Evolutionary conservation across 2,797 vertebrate genomes (phyloP).

Genomic region (Picus viridis): DNA sequence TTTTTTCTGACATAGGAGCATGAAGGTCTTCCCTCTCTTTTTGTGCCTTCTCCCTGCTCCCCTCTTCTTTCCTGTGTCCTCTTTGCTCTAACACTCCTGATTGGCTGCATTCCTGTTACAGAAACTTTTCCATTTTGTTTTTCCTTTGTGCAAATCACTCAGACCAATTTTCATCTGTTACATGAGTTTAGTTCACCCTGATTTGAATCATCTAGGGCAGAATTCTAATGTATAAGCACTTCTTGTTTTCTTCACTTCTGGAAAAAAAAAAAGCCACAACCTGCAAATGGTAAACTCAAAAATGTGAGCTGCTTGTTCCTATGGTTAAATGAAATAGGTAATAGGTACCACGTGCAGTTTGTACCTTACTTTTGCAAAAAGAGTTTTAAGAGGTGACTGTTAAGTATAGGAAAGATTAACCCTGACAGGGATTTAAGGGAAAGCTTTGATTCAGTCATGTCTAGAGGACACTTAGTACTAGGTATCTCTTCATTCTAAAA

Average conservation of each 20-base stretch:
- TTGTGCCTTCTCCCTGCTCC: neutral
- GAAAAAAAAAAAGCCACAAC: too few species aligned
- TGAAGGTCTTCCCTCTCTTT: neutral
- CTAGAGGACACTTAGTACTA: neutral
- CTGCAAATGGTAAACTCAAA: neutral
- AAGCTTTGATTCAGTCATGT: neutral
- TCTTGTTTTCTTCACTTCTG: neutral
- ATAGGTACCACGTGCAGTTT: neutral
- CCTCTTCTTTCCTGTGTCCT: neutral
- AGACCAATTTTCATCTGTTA: neutral
- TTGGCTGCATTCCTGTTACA: neutral
- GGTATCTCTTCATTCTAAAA: neutral
- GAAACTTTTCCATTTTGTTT: neutral
- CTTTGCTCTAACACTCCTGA: neutral
- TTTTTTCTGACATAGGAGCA: accelerated
- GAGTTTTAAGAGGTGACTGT: neutral
- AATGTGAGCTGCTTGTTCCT: neutral
- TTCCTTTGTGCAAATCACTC: neutral
- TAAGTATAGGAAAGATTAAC: neutral
- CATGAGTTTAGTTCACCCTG: neutral
- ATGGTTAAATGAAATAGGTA: neutral
- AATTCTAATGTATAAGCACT: accelerated
- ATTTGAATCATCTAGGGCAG: neutral
- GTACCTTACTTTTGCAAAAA: neutral
- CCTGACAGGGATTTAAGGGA: neutral